These are phyloP conservation scores for Trileptium ribeirensis DNA, from an alignment of 2,888 invertebrate genomes.

Conservation along the genomic window DNA sequence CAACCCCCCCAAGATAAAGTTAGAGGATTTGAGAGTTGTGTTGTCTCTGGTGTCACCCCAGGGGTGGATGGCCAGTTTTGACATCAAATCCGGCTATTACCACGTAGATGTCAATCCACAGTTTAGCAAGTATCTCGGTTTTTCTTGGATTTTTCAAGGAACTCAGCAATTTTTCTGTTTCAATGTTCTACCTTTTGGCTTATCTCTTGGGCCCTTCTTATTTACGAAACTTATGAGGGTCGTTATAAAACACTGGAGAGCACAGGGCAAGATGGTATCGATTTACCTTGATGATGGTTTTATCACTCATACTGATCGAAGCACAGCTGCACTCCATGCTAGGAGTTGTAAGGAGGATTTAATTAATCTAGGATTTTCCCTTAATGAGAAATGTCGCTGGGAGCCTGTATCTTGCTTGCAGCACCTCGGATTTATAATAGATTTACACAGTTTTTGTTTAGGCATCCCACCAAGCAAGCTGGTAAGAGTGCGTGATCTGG, in stretches of 20 bases:
- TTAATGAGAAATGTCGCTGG: background rate
- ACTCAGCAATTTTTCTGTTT: background rate
- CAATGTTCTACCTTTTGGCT: background rate
- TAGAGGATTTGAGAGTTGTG: background rate
- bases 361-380: background rate
- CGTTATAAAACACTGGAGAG: background rate
- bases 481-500: background rate
- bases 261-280: background rate
- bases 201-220: too few species aligned
- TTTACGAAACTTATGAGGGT: background rate
- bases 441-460: background rate
- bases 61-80: background rate
- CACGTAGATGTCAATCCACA: background rate
- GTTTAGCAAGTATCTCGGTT: background rate
- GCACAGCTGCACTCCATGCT: background rate
- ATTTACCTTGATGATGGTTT: constrained; percentile 1
- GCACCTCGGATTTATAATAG: background rate
- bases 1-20: background rate
- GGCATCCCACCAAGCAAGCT: background rate
- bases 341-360: background rate
- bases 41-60: too few species aligned
- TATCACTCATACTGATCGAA: background rate
- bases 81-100: background rate
- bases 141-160: background rate
- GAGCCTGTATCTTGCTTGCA: background rate